Percentiles rank a stretch among this genome's conserved stretches.
These are phyloP conservation scores for Metridium senile DNA, from an alignment of 92 coral and sea anemone species.

Conservation along the genomic window DNA sequence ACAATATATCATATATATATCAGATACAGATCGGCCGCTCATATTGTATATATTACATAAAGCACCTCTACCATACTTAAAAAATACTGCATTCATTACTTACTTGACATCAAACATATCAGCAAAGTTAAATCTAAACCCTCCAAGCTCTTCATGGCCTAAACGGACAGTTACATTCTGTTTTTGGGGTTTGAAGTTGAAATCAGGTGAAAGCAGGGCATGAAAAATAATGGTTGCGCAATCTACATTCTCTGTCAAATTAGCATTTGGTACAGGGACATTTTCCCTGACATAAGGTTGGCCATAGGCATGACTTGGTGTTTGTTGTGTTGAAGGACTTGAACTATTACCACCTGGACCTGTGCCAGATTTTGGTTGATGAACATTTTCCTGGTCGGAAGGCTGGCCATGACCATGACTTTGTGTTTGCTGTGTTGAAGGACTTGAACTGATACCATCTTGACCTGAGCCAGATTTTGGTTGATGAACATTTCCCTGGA, in stretches of 20 bases:
- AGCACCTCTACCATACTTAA: no score
- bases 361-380: not conserved
- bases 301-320: not conserved
- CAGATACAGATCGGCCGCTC: no score
- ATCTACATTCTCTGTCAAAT: slow-evolving; percentile 7
- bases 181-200: slow-evolving; percentile 32
- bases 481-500: no score
- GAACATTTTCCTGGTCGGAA: not conserved
- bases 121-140: slow-evolving; percentile 16
- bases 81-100: not conserved
- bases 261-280: not conserved
- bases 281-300: no score
- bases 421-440: not conserved
- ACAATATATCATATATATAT: no score
- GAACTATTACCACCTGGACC: not conserved
- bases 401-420: no score
- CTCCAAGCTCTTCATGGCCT: slow-evolving; percentile 37
- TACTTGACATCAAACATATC: slow-evolving; percentile 10
- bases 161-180: slow-evolving; percentile 35
- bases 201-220: slow-evolving; percentile 40
- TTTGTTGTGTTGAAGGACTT: not conserved
- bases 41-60: no score
- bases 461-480: no score
- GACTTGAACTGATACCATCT: not conserved
- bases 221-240: slow-evolving; percentile 65